phyloP scores from a whole-genome alignment of 2,888 invertebrate species.

The Drosophila tripunctata region DNA sequence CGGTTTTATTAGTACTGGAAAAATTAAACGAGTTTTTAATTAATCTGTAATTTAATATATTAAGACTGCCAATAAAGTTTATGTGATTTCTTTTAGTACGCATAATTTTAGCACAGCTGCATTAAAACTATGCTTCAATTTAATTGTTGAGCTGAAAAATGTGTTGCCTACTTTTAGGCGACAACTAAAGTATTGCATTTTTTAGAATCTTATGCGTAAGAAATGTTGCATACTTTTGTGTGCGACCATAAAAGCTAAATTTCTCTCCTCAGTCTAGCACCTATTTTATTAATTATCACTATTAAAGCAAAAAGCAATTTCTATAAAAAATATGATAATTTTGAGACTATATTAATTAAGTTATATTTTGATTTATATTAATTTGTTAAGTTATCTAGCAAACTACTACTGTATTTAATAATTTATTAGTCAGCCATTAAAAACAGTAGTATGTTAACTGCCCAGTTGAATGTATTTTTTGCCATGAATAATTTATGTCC shows the following conservation, averaged over 20 bases:
- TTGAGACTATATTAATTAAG: background rate
- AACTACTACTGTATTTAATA: constrained; percentile 23
- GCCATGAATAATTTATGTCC: constrained; percentile 64
- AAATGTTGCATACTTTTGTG: constrained; percentile 21
- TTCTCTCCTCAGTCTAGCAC: no score
- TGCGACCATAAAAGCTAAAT: background rate
- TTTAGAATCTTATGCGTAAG: rapidly evolving
- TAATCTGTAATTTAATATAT: no score
- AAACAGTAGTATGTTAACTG: constrained; percentile 12
- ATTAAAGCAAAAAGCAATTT: background rate
- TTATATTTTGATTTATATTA: background rate
- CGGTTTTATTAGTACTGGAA: no score
- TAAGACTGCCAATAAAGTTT: no score
- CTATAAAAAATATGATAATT: background rate
- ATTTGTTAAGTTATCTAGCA: background rate
- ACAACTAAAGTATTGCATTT: background rate
- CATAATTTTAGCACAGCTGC: background rate
- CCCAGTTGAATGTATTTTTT: constrained; percentile 40
- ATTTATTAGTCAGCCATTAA: background rate
- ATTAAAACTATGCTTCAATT: background rate
- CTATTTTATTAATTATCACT: background rate
- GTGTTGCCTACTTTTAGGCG: constrained; percentile 22
- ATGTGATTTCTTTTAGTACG: constrained; percentile 7
- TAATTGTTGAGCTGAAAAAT: rapidly evolving
- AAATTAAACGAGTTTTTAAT: no score